Base-by-base conservation (phyloP, 2,888 invertebrate species). In the Protodeltote pygarga region DNA sequence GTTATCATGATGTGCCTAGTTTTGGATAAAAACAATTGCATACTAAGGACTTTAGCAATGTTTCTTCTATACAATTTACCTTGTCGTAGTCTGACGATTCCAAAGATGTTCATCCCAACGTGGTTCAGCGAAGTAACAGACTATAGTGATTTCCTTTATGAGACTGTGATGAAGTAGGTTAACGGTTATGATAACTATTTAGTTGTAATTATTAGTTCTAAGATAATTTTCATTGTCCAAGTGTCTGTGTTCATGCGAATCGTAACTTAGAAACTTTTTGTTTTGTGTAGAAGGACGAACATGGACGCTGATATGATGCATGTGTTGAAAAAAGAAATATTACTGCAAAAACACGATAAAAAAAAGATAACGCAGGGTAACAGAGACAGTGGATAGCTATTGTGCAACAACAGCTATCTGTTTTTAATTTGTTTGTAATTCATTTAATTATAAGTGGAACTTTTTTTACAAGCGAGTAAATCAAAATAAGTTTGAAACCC, bases 121-220 rank as follows among this genome's bases (percentile, higher is more conserved):
- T 80, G 82, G 77, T 77, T 71, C 66, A 63, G 55, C 64, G 50
- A 65, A 63, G 40, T 61, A 70, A 75, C 66, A 73, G 78, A 80
- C 78, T 74, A 73, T 79, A 83, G 87, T 86, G 83, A 86, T 85
- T 83, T 83, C 72, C 79, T 83, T 72, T 73, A 74, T 77, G 83
- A 89, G 87, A 90, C 89, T 90, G 89, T 90, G 89, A 89, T 82
- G 81, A 82, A 70, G 74, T 87, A 85, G 77, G 67, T 52, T 65
- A 63, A 41, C 60, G 62, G 53, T 59, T 61, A 71, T 62, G 49
- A 65, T 73, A 53, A 65, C 51, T 64, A 62, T 47, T 50, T 65
- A 68, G 49, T 50, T 62, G 15, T 61, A 55, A 46, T 42, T 40
- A 31, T 28, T 64, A 57, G 37, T 52, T 47, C 4, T 65, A 63